Conservation (phyloP, 2,888 invertebrate species). For the Mythimna pallens region DNA sequence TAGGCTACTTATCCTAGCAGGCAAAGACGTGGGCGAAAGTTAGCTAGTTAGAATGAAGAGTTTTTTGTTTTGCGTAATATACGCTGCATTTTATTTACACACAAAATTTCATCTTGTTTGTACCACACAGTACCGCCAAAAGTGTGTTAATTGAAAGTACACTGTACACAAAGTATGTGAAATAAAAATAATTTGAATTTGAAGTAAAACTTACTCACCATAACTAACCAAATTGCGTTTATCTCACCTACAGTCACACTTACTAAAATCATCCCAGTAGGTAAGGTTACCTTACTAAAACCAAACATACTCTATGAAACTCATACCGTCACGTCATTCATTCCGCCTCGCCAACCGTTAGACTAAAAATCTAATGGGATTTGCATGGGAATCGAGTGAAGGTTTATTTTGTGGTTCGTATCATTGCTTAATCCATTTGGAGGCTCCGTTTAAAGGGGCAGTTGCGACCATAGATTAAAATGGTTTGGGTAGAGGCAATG, state of each 20-base stretch:
- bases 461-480: slow-evolving; percentile 58
- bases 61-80: no score
- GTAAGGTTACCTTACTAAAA: slow-evolving; percentile 11
- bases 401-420: slow-evolving; percentile 73
- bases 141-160: no score
- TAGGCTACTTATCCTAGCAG: no score
- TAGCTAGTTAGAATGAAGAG: no score
- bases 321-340: slow-evolving; percentile 19
- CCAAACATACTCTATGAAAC: slow-evolving; percentile 1
- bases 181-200: no score
- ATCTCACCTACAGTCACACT: not conserved
- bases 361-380: slow-evolving; percentile 83
- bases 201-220: no score
- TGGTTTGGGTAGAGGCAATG: slow-evolving; percentile 27
- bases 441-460: slow-evolving; percentile 63
- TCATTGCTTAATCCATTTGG: slow-evolving; percentile 85
- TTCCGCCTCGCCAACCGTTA: slow-evolving; percentile 65
- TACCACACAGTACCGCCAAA: no score
- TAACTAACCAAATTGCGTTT: no score
- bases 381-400: slow-evolving; percentile 83
- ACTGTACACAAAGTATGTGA: no score
- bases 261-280: not conserved
- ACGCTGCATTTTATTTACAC: no score
- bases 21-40: no score
- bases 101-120: no score